Evolutionary conservation across 2,888 invertebrate species (phyloP), one percentile per base, ranked within the genome.

Genomic region (Volucella inflata): DNA sequence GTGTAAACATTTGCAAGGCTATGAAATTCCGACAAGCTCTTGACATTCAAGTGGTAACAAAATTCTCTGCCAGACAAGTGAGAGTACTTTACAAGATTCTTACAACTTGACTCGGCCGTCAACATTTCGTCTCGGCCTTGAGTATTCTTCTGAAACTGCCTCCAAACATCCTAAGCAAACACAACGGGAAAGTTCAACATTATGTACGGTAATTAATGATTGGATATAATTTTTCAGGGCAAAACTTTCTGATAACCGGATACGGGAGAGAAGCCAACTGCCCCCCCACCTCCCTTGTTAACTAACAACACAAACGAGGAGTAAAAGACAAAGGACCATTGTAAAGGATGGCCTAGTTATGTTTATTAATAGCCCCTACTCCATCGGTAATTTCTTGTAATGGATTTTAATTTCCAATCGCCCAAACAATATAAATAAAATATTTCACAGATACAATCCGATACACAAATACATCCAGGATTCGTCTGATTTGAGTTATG

Each of bases 381-480:
- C 44, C 38, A 10, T 14, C 36, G 64, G 70, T 42, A 67, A 72
- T 64, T 53, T 21, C 53, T 70, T 70, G 64, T 70, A 79, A 81
- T 79, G 79, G 83, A 79, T 84, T 79, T 79, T 75, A 68, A 79
- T 70, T 79, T 79, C 64, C 79, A 79, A 84, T 84, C 64, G 36
- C 83, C 59, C 59, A 48, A 84, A 75, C 71, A 71, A 72, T 67
- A 77, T 77, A 72, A 83, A 83, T 77, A 83, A 76, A 68, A 70
- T 40, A 78, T 78, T 64, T 79, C 48, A 17, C 16, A 67, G 74
- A 72, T 50, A 46, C 48, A 71, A 55, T 48, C 42, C n/a, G 30
- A 72, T 50, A 46, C 53, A 77, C 55, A 53, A 46, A 12, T 16
- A 44, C n/a, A n/a, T n/a, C 59, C 71, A 8, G 12, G 36, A 40